phyloP scores from a whole-genome alignment of 1,140 invertebrate species.

The Diprion similis region DNA sequence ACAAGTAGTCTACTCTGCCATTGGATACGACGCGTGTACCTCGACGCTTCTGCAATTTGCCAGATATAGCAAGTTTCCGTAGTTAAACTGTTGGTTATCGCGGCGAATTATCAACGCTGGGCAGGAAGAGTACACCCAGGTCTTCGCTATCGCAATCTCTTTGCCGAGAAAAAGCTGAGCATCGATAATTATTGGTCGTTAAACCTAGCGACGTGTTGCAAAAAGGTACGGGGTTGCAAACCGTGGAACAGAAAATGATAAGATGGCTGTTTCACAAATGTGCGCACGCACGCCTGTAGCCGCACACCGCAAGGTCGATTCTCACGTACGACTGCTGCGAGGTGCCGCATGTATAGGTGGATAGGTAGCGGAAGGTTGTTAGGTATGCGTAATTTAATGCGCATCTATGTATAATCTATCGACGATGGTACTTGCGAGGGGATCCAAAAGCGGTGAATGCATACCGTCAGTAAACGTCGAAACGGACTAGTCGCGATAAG shows the following conservation, averaged over 20 bases:
- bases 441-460: no score
- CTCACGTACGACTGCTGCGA: no score
- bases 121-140: slow-evolving; percentile 30
- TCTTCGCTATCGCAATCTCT: slow-evolving; percentile 34
- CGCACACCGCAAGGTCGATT: no score
- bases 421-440: no score
- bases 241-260: neutral
- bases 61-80: neutral
- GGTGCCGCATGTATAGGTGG: no score
- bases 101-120: slow-evolving; percentile 9
- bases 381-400: no score
- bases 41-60: neutral
- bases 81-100: slow-evolving; percentile 21
- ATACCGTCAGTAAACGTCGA: no score
- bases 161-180: slow-evolving; percentile 28
- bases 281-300: neutral
- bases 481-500: no score
- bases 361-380: no score
- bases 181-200: slow-evolving; percentile 52
- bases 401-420: no score
- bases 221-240: neutral
- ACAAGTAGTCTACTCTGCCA: no score
- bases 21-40: neutral
- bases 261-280: neutral
- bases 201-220: slow-evolving; percentile 31